Conservation (phyloP, 2,797 vertebrate genomes). For the Tauraco hartlaubi region DNA sequence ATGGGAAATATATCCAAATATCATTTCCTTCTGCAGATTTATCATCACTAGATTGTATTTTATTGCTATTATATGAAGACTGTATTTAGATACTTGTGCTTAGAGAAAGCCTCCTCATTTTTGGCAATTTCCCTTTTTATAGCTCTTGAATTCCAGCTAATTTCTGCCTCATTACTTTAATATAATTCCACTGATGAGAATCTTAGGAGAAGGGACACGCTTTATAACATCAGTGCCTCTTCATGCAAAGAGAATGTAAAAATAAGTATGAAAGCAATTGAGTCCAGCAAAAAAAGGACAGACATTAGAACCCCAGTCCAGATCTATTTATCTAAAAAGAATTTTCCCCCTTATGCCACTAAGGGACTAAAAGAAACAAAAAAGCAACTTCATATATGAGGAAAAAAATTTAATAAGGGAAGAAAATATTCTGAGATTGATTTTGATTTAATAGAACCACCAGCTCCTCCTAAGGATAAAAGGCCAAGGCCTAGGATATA, state of each 20-base stretch:
- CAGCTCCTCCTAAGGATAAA: background rate
- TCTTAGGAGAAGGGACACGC: background rate
- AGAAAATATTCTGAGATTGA: background rate
- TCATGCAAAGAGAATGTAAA: background rate
- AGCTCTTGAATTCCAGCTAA: conserved; percentile 40
- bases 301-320: background rate
- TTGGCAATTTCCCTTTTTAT: conserved; percentile 30
- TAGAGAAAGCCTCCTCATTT: conserved; percentile 32
- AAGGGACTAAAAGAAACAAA: background rate
- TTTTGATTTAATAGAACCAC: background rate
- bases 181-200: conserved; percentile 32
- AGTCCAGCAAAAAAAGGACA: background rate
- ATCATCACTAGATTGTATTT: background rate
- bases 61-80: conserved; percentile 1
- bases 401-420: background rate
- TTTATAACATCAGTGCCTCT: background rate
- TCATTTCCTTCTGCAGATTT: conserved; percentile 11
- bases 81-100: conserved; percentile 10
- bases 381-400: background rate
- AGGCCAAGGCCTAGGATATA: background rate
- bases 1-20: conserved; percentile 12
- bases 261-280: background rate
- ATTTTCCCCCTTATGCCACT: background rate
- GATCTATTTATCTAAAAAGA: background rate
- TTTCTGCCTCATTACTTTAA: conserved; percentile 50